Evolutionary conservation across 2,888 invertebrate genomes (phyloP), one percentile per base, ranked within the genome.

Genomic region (Liopterus haemorrhoidalis): DNA sequence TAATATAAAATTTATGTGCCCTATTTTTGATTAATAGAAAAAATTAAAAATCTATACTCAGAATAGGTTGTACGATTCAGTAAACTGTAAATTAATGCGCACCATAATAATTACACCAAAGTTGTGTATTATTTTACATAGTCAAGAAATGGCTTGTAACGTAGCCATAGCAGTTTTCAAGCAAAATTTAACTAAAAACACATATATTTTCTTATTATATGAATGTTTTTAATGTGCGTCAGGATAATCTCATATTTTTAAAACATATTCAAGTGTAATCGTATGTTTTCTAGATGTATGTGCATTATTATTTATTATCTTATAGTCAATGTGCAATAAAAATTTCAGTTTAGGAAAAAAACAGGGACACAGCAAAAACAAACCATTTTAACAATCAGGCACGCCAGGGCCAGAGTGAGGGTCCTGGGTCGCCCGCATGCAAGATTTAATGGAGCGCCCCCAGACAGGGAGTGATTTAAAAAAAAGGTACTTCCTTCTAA

Each of bases 171-270:
- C 45, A 45, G 39, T 45, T 45, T n/a, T 45, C 39, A 38, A 39
- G 45, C 45, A 39, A 45, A 45, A 39, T 45, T 45, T 20, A 45
- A 31, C 20, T 45, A 45, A 39, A 44, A 43, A 35, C 38, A 48
- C 39, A 73, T 73, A 74, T 73, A 76, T 76, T 76, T 76, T 77
- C 76, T 70, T 77, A 76, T 74, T 74, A 71, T 73, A 73, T 72
- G 71, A 71, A 73, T 73, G 73, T 74, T 75, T 75, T 75, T 74
- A 63, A 70, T 58, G 74, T 75, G 71, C 73, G 76, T 70, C 70
- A 75, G 71, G 76, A 70, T 69, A 69, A 70, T 69, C 69, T 67
- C 58, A 57, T 52, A 53, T 58, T 57, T 57, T 57, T 48, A 53
- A 53, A 50, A 44, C 45, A 45, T 45, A 45, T 39, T 45, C 45